Conservation (phyloP, 2,888 invertebrate species). For the Ctenicera cuprea region DNA sequence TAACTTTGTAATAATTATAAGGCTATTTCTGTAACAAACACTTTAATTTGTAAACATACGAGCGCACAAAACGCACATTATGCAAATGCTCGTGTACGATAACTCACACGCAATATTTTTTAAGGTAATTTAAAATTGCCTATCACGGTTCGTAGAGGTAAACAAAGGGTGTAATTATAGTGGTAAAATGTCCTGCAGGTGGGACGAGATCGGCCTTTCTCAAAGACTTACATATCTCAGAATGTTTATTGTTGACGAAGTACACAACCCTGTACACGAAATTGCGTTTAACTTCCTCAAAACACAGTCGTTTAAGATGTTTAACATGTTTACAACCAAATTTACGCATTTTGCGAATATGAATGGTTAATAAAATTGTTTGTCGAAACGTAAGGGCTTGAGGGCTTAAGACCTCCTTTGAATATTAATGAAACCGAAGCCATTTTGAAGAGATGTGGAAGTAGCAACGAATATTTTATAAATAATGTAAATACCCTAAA, state of each 20-base stretch:
- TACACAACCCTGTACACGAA: conserved; percentile 20
- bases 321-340: conserved; percentile 34
- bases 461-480: not conserved
- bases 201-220: conserved; percentile 24
- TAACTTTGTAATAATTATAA: conserved; percentile 17
- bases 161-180: conserved; percentile 34
- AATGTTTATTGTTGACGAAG: conserved; percentile 29
- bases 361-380: conserved; percentile 38
- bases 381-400: conserved; percentile 17
- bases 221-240: conserved; percentile 28
- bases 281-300: conserved; percentile 22
- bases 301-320: conserved; percentile 30
- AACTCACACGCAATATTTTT: conserved; percentile 29
- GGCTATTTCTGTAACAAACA: conserved; percentile 6
- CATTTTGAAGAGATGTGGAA: conserved; percentile 1
- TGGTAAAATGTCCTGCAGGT: conserved; percentile 30
- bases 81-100: conserved; percentile 30
- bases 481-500: not conserved
- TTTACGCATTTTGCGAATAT: conserved; percentile 30
- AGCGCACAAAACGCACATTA: conserved; percentile 16
- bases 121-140: conserved; percentile 21
- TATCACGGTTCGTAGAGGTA: conserved; percentile 16
- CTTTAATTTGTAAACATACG: conserved; percentile 33
- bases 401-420: conserved; percentile 12
- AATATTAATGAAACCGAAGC: conserved; percentile 27